Conservation (phyloP, 2,888 invertebrate genomes). For the Dicyrtoma fusca region DNA sequence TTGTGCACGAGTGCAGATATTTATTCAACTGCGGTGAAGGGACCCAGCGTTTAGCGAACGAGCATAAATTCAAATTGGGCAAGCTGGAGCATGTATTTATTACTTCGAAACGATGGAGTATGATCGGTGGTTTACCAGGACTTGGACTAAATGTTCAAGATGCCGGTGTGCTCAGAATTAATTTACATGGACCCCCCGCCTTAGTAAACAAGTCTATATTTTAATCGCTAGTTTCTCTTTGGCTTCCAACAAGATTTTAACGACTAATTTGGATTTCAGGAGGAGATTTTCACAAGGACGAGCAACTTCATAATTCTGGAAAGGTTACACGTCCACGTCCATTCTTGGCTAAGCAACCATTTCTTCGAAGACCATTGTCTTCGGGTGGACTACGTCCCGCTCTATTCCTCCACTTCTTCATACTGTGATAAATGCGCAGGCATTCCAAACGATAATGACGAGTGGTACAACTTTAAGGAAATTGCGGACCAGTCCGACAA, state of each 20-base stretch:
- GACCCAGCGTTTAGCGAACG: slow-evolving; percentile 81
- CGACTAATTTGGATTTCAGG: slow-evolving; percentile 62
- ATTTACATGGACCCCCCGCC: slow-evolving; percentile 81
- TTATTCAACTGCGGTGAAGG: slow-evolving; percentile 95
- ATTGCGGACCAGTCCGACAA: no score
- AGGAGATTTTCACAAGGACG: slow-evolving; percentile 74
- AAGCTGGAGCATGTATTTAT: slow-evolving; percentile 84
- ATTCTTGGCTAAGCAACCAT: slow-evolving; percentile 62
- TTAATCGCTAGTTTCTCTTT: neutral
- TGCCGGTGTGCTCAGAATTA: slow-evolving; percentile 76
- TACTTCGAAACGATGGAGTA: slow-evolving; percentile 80
- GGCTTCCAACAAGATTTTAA: neutral
- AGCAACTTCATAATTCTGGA: slow-evolving; percentile 75
- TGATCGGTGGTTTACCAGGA: slow-evolving; percentile 86
- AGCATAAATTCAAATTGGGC: slow-evolving; percentile 79
- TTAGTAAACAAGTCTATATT: no score
- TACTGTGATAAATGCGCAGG: no score
- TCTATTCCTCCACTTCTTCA: slow-evolving; percentile 48
- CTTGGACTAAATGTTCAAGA: slow-evolving; percentile 79
- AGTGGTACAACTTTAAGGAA: no score
- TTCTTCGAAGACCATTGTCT: slow-evolving; percentile 75
- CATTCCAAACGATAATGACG: no score
- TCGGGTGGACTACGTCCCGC: slow-evolving; percentile 72
- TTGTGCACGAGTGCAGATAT: slow-evolving; percentile 70
- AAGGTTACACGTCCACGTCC: slow-evolving; percentile 70